A percentile compares a stretch with the other conserved stretches of the same genome.
Evolutionary conservation across 2,888 invertebrate species (phyloP).

Genomic region (Dasysyrphus albostriatus): DNA sequence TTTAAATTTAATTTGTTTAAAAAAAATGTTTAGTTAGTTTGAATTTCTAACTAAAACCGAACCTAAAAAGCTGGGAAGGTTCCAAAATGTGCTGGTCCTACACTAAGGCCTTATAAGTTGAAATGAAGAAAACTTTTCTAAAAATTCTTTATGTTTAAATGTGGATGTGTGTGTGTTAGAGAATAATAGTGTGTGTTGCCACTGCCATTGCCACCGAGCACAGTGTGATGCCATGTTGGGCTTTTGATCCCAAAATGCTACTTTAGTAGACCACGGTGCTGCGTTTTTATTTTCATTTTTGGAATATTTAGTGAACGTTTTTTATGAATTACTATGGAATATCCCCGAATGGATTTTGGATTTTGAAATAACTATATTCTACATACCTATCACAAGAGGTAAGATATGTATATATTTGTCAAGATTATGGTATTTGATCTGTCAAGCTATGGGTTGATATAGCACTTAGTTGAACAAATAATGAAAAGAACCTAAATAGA

Average conservation of each 20-base stretch:
- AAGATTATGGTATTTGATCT: slow-evolving; percentile 24
- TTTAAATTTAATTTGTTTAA: not conserved
- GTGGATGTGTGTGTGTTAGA: slow-evolving; percentile 65
- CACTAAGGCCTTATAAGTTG: not conserved
- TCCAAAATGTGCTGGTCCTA: not conserved
- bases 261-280: slow-evolving; percentile 70
- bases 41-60: not conserved
- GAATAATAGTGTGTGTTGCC: slow-evolving; percentile 78
- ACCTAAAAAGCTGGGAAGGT: not conserved
- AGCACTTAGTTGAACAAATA: slow-evolving; percentile 70
- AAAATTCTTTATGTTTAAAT: slow-evolving; percentile 59
- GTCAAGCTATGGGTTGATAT: slow-evolving; percentile 20
- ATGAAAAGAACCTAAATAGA: slow-evolving; percentile 56
- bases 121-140: slow-evolving; percentile 64
- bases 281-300: slow-evolving; percentile 16
- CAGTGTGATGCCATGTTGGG: slow-evolving; percentile 83
- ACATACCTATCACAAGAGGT: slow-evolving; percentile 26
- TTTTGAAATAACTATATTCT: slow-evolving; percentile 1
- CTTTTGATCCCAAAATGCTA: slow-evolving; percentile 75
- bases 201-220: slow-evolving; percentile 84
- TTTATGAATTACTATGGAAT: slow-evolving; percentile 47
- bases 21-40: not conserved
- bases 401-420: slow-evolving; percentile 28
- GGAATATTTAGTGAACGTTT: slow-evolving; percentile 53
- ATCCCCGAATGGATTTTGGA: slow-evolving; percentile 47